These are phyloP conservation scores for Drosophila kambysellisi DNA, from an alignment of 2,888 invertebrate genomes.

Conservation along the genomic window DNA sequence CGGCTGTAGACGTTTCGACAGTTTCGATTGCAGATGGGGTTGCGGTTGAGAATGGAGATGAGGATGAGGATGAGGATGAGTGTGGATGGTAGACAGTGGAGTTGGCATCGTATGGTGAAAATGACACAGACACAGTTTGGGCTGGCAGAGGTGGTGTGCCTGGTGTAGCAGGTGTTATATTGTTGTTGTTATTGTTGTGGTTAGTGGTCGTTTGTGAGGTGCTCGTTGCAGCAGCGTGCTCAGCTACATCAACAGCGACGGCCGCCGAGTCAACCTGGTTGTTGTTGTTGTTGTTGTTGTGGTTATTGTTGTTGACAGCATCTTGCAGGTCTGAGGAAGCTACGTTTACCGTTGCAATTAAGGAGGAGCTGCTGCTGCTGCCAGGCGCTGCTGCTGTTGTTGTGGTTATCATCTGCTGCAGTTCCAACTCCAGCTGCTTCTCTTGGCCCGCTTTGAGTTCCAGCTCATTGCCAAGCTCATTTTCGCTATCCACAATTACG, in stretches of 20 bases:
- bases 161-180: constrained; percentile 50
- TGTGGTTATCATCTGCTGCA: constrained; percentile 32
- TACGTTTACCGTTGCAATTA: constrained; percentile 54
- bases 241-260: constrained; percentile 58
- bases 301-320: constrained; percentile 24
- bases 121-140: constrained; percentile 40
- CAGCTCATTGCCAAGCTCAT: constrained; percentile 51
- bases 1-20: constrained; percentile 45
- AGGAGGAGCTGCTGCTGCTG: constrained; percentile 12
- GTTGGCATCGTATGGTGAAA: constrained; percentile 52
- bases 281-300: constrained; percentile 23
- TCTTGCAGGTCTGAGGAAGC: constrained; percentile 34
- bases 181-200: constrained; percentile 36
- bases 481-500: constrained; percentile 52
- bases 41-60: constrained; percentile 28
- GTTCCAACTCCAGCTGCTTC: constrained; percentile 13
- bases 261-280: constrained; percentile 56
- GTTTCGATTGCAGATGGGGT: constrained; percentile 45
- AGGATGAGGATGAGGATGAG: constrained; percentile 21
- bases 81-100: constrained; percentile 44
- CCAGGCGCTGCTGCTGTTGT: constrained; percentile 37
- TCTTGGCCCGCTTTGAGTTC: constrained; percentile 32
- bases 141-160: constrained; percentile 24
- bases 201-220: constrained; percentile 62
- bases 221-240: constrained; percentile 61